Base-by-base conservation (phyloP, 2,888 invertebrate genomes). In the Ophioninae sp. region DNA sequence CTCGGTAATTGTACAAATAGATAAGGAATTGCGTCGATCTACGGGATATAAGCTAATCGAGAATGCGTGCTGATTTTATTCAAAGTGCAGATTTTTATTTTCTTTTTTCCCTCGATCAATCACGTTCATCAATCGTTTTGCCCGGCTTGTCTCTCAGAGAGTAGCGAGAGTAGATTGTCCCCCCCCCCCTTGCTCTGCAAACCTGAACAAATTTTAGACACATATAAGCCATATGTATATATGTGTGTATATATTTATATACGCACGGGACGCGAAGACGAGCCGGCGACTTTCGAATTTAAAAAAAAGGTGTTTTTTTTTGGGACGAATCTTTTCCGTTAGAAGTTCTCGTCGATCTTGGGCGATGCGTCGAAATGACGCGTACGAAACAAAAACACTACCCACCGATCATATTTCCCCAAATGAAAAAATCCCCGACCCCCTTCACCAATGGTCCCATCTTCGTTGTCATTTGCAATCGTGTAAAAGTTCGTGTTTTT, bases 1-100 rank as follows among this genome's bases (percentile, higher is more conserved):
- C 75, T 82, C 74, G 64, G 74, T 74, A 69, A 71, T 79, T 79
- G 82, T 74, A 82, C 64, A 82, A 82, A 82, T 82, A 78, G 82
- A 82, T 77, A 73, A 61, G 76, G 41, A 39, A 39, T 80, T 69
- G 79, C 83, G 67, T 80, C 75, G 80, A 67, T 72, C 37, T 22
- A 56, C 41, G 13, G 41, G 39, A 30, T 61, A 63, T 51, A 69
- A 41, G 30, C 39, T 8, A 39, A 37, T 69, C 22, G 56, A 30
- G 30, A 67, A 37, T 58, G 56, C 10, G 30, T 44, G 7, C 51
- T 77, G 17, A 37, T 44, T 68, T 41, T 67, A 41, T 69, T 20
- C 7, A 69, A 61, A 51, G 17, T 13, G 3, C 44, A 17, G 13
- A 10, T 51, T 64, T 67, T 72, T 67, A 6, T 22, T 17, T 23